Percentiles rank a stretch among this genome's conserved stretches.
Evolutionary conservation across 2,888 invertebrate genomes (phyloP).

Genomic region (Melanargia galathea): DNA sequence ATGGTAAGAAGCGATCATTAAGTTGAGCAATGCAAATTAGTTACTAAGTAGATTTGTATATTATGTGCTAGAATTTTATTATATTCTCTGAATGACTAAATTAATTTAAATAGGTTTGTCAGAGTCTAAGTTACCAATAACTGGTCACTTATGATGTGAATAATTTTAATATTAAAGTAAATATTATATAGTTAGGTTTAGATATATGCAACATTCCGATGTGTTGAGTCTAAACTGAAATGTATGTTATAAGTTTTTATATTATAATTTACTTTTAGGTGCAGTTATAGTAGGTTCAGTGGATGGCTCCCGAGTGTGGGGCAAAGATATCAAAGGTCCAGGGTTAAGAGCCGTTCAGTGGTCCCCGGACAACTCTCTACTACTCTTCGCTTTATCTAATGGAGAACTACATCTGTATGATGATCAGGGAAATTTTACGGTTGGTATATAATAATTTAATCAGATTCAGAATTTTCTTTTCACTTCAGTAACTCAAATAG

Average conservation of each 20-base stretch:
- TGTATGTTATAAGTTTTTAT: no score
- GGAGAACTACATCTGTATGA: slow-evolving; percentile 98
- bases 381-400: slow-evolving; percentile 94
- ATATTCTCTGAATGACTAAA: no score
- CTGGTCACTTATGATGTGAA: no score
- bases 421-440: slow-evolving; percentile 91
- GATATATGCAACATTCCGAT: no score
- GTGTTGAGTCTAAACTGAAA: no score
- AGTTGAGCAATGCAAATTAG: not conserved
- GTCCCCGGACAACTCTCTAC: slow-evolving; percentile 96
- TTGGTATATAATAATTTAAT: slow-evolving; percentile 45
- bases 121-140: no score
- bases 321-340: slow-evolving; percentile 95
- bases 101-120: no score
- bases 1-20: slow-evolving; percentile 82
- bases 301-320: slow-evolving; percentile 99
- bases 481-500: no score
- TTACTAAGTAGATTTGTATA: no score
- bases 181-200: no score
- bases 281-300: slow-evolving; percentile 98
- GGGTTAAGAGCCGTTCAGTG: slow-evolving; percentile 94
- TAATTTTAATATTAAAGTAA: no score
- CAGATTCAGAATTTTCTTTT: not conserved
- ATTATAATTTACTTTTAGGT: slow-evolving; percentile 78
- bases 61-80: no score